Conservation (phyloP, 2,797 vertebrate species). For the Paedocypris micromegethes region DNA sequence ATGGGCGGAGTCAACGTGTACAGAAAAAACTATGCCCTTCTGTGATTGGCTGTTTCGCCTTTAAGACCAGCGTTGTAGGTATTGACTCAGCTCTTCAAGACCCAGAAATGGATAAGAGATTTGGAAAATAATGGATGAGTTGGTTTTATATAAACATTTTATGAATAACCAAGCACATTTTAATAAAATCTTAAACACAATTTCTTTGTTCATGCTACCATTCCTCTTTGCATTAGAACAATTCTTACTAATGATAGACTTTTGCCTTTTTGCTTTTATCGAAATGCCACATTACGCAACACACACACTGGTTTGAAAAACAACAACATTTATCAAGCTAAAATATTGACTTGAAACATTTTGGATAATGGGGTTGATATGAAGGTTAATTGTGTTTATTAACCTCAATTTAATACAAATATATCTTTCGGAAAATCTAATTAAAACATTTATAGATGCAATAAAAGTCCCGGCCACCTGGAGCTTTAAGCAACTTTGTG, state of each 20-base stretch:
- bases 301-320: no score
- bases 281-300: neutral
- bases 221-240: slow-evolving; percentile 18
- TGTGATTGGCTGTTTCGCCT: no score
- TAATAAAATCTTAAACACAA: no score
- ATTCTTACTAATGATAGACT: slow-evolving; percentile 15
- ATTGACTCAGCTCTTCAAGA: no score
- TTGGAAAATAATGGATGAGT: no score
- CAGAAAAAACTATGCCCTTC: no score
- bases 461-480: slow-evolving; percentile 10
- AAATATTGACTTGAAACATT: slow-evolving; percentile 13
- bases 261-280: slow-evolving; percentile 14
- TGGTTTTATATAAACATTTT: no score
- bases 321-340: no score
- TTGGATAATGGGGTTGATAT: slow-evolving; percentile 11
- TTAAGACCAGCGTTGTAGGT: no score
- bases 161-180: no score
- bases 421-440: slow-evolving; percentile 2
- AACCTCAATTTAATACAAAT: slow-evolving; percentile 35
- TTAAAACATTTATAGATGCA: slow-evolving; percentile 18
- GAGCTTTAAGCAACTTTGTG: slow-evolving; percentile 3
- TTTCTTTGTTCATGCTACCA: slow-evolving; percentile 38
- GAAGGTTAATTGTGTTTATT: slow-evolving; percentile 42
- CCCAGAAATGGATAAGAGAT: no score
- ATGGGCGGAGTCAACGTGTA: no score